phyloP scores from a whole-genome alignment of 2,797 vertebrate genomes.

The Myotis planiceps region DNA sequence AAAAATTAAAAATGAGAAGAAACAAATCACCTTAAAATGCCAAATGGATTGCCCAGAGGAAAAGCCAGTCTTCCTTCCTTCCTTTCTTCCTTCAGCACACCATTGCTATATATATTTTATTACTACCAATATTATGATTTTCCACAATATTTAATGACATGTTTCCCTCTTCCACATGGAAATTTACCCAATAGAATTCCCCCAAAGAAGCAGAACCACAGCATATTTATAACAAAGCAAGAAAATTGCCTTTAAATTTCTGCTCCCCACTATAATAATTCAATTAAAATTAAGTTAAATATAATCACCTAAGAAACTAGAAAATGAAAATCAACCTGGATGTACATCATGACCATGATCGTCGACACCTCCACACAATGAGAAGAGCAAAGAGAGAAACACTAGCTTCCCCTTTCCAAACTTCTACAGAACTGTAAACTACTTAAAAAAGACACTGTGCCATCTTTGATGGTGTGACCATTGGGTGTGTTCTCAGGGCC shows the following conservation, averaged over 20 bases:
- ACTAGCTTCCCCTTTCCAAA: background rate
- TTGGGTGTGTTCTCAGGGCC: background rate
- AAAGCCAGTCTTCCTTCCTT: background rate
- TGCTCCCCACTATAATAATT: constrained; percentile 2
- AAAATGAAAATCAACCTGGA: background rate
- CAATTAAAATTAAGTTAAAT: constrained; percentile 23
- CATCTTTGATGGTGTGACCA: background rate
- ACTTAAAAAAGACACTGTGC: background rate
- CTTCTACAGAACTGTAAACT: background rate
- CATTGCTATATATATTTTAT: background rate
- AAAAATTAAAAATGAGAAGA: background rate
- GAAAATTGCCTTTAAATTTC: background rate
- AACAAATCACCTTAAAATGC: background rate
- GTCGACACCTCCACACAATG: background rate
- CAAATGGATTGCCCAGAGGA: background rate
- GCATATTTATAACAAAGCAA: background rate
- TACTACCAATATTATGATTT: constrained; percentile 2
- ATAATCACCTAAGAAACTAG: background rate
- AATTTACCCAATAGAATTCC: background rate
- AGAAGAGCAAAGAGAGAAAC: background rate
- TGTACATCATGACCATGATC: background rate
- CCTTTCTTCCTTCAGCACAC: background rate
- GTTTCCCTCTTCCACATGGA: background rate
- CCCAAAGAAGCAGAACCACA: background rate
- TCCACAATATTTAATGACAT: background rate